Percentiles rank a stretch among this genome's conserved stretches.
Conservation (phyloP, 1,140 invertebrate species). For the Acromyrmex charruanus region DNA sequence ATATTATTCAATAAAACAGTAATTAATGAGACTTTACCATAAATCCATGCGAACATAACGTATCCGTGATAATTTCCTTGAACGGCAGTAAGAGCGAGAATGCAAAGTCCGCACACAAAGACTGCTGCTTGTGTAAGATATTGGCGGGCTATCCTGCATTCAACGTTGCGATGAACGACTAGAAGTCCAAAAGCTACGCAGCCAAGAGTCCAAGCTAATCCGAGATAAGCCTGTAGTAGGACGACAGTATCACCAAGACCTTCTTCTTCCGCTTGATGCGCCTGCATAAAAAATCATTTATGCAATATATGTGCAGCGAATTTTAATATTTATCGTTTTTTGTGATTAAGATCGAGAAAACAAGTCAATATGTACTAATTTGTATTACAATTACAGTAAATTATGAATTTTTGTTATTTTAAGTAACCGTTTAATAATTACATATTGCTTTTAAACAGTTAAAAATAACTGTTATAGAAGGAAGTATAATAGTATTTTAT, state of each 20-base stretch:
- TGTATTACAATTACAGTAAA: neutral
- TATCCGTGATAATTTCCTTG: constrained; percentile 92
- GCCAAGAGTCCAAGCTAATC: constrained; percentile 93
- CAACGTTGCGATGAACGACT: constrained; percentile 93
- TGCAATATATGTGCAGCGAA: neutral
- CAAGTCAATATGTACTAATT: neutral
- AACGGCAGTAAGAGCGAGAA: constrained; percentile 93
- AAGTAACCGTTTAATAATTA: constrained; percentile 1
- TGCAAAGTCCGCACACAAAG: constrained; percentile 93
- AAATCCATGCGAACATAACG: constrained; percentile 94
- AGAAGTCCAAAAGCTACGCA: constrained; percentile 93
- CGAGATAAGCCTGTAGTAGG: constrained; percentile 92
- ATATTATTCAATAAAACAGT: neutral
- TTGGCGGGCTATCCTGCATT: constrained; percentile 94
- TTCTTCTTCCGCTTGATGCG: constrained; percentile 92
- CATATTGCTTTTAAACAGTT: neutral
- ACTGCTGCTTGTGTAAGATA: constrained; percentile 93
- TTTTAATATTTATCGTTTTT: constrained; percentile 15
- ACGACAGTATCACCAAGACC: constrained; percentile 90
- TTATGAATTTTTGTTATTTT: constrained; percentile 22
- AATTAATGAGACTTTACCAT: constrained; percentile 86
- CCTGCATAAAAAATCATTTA: constrained; percentile 81
- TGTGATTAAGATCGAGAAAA: neutral
- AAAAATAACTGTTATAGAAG: neutral
- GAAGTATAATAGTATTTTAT: neutral